phyloP scores from a whole-genome alignment of 2,888 invertebrate species.

The Peribatodes rhomboidaria region DNA sequence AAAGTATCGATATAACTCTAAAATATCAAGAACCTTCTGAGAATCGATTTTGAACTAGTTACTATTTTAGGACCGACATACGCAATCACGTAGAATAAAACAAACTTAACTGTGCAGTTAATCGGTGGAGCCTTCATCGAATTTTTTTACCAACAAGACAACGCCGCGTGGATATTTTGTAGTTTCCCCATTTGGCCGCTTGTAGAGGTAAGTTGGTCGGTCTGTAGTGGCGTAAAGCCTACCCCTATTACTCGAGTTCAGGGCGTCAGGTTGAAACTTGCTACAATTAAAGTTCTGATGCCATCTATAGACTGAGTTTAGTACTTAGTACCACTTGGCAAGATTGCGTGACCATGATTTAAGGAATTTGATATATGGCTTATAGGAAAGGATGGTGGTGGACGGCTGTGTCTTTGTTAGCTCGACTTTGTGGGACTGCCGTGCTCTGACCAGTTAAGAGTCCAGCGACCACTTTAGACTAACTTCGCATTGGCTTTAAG shows the following conservation, averaged over 20 bases:
- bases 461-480: too few relatives aligned
- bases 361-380: too few relatives aligned
- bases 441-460: too few relatives aligned
- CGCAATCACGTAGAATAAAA: slow-evolving; percentile 2
- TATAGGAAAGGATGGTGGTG: too few relatives aligned
- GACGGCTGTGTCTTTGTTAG: too few relatives aligned
- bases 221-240: background rate
- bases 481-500: too few relatives aligned
- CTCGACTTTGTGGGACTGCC: too few relatives aligned
- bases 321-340: slow-evolving; percentile 23
- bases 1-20: background rate
- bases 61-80: background rate
- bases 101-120: background rate
- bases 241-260: slow-evolving; percentile 24
- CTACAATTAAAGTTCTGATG: slow-evolving; percentile 19
- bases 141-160: background rate
- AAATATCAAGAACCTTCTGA: slow-evolving; percentile 3
- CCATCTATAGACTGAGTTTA: slow-evolving; percentile 20
- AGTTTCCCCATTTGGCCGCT: background rate
- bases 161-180: background rate
- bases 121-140: background rate
- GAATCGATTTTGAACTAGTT: slow-evolving; percentile 15
- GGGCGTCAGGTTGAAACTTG: slow-evolving; percentile 9
- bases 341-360: slow-evolving; percentile 5
- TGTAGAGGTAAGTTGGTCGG: background rate